phyloP scores from a whole-genome alignment of 1,140 invertebrate genomes.

The Hycleus cichorii region DNA sequence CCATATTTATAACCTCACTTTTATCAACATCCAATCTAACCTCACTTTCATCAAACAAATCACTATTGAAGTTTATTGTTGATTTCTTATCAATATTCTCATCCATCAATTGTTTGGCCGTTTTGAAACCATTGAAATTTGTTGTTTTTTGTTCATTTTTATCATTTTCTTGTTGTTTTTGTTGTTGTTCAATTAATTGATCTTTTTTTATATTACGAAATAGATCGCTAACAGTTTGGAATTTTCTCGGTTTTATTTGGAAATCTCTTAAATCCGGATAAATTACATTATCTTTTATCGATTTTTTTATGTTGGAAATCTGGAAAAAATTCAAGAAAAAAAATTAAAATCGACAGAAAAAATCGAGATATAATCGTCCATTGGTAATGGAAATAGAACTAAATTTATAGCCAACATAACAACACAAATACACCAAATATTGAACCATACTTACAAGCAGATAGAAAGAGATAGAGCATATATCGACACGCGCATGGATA shows the following conservation, averaged over 20 bases:
- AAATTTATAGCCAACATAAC: no score
- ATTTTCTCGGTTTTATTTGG: slow-evolving; percentile 39
- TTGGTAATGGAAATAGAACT: no score
- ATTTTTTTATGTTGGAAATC: slow-evolving; percentile 41
- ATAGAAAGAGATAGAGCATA: no score
- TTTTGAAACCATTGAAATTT: slow-evolving; percentile 16
- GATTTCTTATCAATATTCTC: slow-evolving; percentile 1
- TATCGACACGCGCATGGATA: no score
- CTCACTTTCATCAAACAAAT: slow-evolving; percentile 11
- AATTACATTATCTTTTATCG: slow-evolving; percentile 33
- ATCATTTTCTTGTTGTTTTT: neutral
- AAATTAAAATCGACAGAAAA: no score
- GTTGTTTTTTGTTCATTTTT: slow-evolving; percentile 12
- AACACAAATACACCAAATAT: no score
- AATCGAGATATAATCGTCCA: no score
- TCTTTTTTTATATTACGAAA: slow-evolving; percentile 39
- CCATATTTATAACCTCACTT: slow-evolving; percentile 10
- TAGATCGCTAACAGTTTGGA: slow-evolving; percentile 42
- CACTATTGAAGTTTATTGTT: slow-evolving; percentile 6
- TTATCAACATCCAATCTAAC: neutral
- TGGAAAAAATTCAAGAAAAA: slow-evolving; percentile 31
- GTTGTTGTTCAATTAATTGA: neutral
- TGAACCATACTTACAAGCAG: no score
- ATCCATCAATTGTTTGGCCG: slow-evolving; percentile 23
- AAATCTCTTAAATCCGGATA: slow-evolving; percentile 35